A percentile compares a stretch with the other conserved stretches of the same genome.
Evolutionary conservation across 2,888 invertebrate species (phyloP).

Genomic region (Thecocarcelia acutangulata): DNA sequence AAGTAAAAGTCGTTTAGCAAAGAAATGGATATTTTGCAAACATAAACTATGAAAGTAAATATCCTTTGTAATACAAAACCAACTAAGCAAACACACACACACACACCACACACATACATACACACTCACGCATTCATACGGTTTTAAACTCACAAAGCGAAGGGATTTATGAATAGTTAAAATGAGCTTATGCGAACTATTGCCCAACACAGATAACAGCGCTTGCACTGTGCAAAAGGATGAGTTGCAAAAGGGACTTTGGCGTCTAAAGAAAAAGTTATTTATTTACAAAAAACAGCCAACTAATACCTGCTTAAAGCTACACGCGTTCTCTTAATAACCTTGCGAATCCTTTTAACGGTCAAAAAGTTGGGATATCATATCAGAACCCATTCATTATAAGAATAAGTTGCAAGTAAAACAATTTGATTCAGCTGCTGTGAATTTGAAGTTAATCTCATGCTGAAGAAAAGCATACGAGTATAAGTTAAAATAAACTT

Average conservation of each 20-base stretch:
- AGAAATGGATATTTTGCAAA: constrained; percentile 72
- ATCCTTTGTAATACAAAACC: constrained; percentile 51
- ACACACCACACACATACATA: not conserved
- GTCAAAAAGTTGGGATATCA: constrained; percentile 70
- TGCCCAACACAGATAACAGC: constrained; percentile 76
- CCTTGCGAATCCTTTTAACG: constrained; percentile 74
- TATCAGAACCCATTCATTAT: constrained; percentile 16
- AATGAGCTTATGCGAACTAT: constrained; percentile 80
- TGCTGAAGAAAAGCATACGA: too few relatives aligned
- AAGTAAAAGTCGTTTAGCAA: constrained; percentile 37
- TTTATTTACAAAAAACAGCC: constrained; percentile 62
- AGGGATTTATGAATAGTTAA: constrained; percentile 59
- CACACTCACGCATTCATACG: not conserved
- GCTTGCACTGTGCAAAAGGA: constrained; percentile 40
- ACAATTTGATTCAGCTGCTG: not conserved
- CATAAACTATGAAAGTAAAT: constrained; percentile 70
- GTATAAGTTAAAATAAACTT: too few relatives aligned
- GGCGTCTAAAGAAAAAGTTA: constrained; percentile 25
- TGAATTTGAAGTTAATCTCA: too few relatives aligned
- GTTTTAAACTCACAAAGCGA: constrained; percentile 16
- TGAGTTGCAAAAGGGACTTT: constrained; percentile 35
- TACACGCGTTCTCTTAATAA: constrained; percentile 69
- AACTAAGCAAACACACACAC: constrained; percentile 15
- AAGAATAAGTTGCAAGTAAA: not conserved
- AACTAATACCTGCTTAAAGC: constrained; percentile 36